Percentiles rank a stretch among this genome's conserved stretches.
phyloP scores from a whole-genome alignment of 2,113 vertebrate species.

The Regulus satrapa region DNA sequence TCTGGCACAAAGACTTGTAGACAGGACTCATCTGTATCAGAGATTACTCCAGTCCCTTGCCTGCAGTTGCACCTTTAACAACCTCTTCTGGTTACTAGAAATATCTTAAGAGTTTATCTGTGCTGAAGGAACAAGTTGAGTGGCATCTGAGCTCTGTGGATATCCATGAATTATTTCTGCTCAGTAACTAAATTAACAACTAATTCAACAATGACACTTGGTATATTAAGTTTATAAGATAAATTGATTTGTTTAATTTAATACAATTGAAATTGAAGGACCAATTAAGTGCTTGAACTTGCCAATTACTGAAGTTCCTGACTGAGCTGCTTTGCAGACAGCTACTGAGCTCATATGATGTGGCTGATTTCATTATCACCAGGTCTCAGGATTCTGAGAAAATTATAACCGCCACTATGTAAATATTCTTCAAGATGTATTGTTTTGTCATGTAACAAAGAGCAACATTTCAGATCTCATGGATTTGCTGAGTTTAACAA shows the following conservation, averaged over 20 bases:
- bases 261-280: background rate
- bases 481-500: background rate
- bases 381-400: background rate
- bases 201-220: background rate
- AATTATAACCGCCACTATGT: background rate
- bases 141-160: background rate
- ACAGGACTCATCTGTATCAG: background rate
- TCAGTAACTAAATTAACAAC: background rate
- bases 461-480: background rate
- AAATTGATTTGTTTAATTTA: background rate
- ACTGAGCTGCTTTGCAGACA: background rate
- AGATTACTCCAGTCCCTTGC: background rate
- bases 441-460: background rate
- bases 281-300: background rate
- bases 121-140: background rate
- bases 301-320: background rate
- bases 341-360: background rate
- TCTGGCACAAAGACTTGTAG: background rate
- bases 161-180: background rate
- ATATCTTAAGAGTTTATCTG: background rate
- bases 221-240: background rate
- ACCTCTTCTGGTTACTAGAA: background rate
- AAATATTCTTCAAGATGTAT: background rate
- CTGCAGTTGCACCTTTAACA: background rate
- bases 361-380: background rate